Evolutionary conservation across 1,140 invertebrate species (phyloP), one percentile per base, ranked within the genome.

Genomic region (Nasonia vitripennis): DNA sequence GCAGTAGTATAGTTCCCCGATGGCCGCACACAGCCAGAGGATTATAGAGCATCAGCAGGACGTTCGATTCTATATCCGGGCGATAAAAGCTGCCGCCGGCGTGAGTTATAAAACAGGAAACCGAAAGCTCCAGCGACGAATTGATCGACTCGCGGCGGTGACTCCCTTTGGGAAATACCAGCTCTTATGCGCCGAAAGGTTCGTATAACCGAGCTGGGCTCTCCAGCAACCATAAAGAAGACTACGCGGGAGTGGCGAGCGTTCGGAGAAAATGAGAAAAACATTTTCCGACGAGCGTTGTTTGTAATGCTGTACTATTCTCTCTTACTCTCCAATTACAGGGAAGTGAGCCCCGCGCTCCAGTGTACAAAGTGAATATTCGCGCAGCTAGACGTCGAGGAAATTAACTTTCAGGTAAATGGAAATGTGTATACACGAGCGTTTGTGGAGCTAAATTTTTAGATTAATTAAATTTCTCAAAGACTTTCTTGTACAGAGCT

Each of bases 121-220:
- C 68, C 37, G 23, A 81, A 73, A 20, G 70, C 68, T 37, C 45
- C 27, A 27, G 79, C 67, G 68, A 31, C 41, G 41, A 81, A 81
- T 81, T 81, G 67, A 81, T 73, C 68, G 31, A 62, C 55, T 62
- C 55, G 20, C 55, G 17, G 55, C 27, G 27, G 27, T 27, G 27
- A 27, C 6, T 7, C 20, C 20, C 55, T n/a, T 62, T 17, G 55
- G 55, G 17, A 62, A 62, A 20, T 3, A 62, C 14, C 27, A 27
- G 27, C 55, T 62, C 14, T 20, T 62, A 20, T 7, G 17, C 55
- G 17, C 2, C 55, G 55, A n/a, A 62, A 62, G 5, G 2, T 20
- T 62, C 55, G 55, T n/a, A n/a, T n/a, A 62, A 62, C 55, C 55
- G 17, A 45, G 41, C 41, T 45, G 41, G 34, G 4, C 51, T 5